A percentile compares a stretch with the other conserved stretches of the same genome.
These are phyloP conservation scores for Microcebus ravelobensis DNA, from an alignment of 2,113 vertebrate genomes.

Conservation along the genomic window DNA sequence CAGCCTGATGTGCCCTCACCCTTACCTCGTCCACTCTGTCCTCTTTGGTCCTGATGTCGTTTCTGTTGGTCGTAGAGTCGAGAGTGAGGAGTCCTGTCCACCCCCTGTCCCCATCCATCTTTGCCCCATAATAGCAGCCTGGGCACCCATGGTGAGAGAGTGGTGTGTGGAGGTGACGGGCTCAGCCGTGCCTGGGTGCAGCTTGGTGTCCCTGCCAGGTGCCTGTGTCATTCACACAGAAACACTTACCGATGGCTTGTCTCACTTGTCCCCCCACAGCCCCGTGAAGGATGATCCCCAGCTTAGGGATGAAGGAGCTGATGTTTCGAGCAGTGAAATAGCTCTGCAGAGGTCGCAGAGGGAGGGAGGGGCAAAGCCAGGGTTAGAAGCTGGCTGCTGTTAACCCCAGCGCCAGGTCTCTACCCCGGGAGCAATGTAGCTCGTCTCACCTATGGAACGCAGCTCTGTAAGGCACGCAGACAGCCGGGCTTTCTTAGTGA, in stretches of 20 bases:
- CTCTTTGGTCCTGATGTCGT: no score
- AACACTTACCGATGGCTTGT: background rate
- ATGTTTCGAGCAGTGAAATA: background rate
- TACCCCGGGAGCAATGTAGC: background rate
- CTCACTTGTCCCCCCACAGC: background rate
- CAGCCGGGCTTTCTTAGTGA: background rate
- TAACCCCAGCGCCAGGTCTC: no score
- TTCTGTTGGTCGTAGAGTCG: background rate
- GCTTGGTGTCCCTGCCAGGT: background rate
- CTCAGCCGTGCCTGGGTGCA: background rate
- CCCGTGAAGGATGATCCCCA: background rate
- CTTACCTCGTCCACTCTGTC: background rate
- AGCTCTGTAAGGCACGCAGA: background rate
- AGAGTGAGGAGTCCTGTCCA: background rate
- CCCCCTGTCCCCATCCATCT: no score
- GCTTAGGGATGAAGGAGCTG: background rate
- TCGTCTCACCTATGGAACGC: background rate
- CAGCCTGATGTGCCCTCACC: background rate
- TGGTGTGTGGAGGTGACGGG: background rate
- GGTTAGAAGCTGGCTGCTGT: background rate
- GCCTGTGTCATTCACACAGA: background rate
- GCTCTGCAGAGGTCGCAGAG: background rate
- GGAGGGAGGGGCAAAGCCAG: background rate
- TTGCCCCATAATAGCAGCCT: background rate
- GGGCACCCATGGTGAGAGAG: no score